Base-by-base conservation (phyloP, 1,140 invertebrate species). In the Dreissena polymorpha region DNA sequence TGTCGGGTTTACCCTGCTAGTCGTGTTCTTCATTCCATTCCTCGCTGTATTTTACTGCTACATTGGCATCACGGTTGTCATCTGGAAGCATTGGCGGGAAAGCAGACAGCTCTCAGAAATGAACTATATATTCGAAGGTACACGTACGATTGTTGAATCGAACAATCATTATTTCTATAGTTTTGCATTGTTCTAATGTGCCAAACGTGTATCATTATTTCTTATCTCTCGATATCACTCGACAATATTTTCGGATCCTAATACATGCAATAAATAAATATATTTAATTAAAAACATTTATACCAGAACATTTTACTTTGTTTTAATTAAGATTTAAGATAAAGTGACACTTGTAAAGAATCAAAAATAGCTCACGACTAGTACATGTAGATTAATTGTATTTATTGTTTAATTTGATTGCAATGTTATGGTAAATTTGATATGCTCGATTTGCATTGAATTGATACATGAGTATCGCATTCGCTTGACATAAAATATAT, bases 41-140 rank as follows among this genome's bases (percentile, higher is more conserved):
- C 3, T 60, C 21, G 57, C 57, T 60, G 21, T 60, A 2, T 60
- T 10, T 10, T 3, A 5, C 57, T 60, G 57, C 57, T 60, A 60
- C 57, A 60, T 60, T 60, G 57, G 57, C 57, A 60, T 60, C 57
- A n/a, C 57, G 16, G 21, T 60, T 60, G 57, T 60, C 57, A 12
- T 60, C 57, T 60, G 57, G 57, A 18, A 60, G 57, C 57, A 60
- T 10, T 60, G 57, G 57, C 16, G 21, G 12, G 12, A 60, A n/a
- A 23, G 57, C 16, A 18, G 21, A 23, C 2, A 23, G 3, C 57
- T 60, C 16, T 5, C 57, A 60, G 57, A 60, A 60, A 23, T 60
- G 21, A 60, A 60, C 16, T 18, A 6, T 23, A 60, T n/a, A 23
- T 60, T 23, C 2, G 2, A 3, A 60, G 39, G 39, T 39, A 39